Base-by-base conservation (phyloP, 2,888 invertebrate genomes). In the Orthonychiurus folsomi region DNA sequence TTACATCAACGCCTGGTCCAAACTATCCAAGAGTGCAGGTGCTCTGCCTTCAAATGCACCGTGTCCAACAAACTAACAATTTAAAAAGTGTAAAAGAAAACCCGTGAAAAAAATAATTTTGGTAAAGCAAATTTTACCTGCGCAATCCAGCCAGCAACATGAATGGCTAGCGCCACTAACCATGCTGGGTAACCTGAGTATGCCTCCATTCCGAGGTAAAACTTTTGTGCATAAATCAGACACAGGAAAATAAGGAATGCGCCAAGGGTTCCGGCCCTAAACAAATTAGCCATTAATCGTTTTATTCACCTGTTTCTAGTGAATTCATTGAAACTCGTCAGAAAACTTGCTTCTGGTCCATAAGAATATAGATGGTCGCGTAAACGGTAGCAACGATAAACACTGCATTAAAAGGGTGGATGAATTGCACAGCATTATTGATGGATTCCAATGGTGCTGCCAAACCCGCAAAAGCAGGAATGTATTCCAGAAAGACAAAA, bases 21-120 rank as follows among this genome's bases (percentile, higher is more conserved):
- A 26, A 27, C 70, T 73, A 48, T 73, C 73, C n/a, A 73, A 50
- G 2, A 73, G 61, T 9, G 73, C 73, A n/a, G 73, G 72, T 3
- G 70, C 69, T 50, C 73, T 59, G 23, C 70, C 70, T 68, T 73
- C 73, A 61, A 73, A 72, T 18, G 59, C 66, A n/a, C 73, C 73
- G 58, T 73, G 73, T 12, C 73, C 73, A 28, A 73, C n/a, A 56
- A 73, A 73, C 71, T 72, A 62, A 50, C 52, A 63, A 54, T 23
- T 56, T 9, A 27, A 53, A 48, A 12, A 21, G 18, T 21, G 12
- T 50, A n/a, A 56, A 27, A 3, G n/a, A 56, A 25, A 9, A 27
- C 26, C 5, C 3, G 5, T 9, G 21, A 27, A 3, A n/a, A 15
- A 1, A 24, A 50, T 26, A 25, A 50, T 25, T 47, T 56, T 54